A percentile compares a stretch with the other conserved stretches of the same genome.
Evolutionary conservation across 2,888 invertebrate genomes (phyloP).

Genomic region (Pristionchus japonicus): DNA sequence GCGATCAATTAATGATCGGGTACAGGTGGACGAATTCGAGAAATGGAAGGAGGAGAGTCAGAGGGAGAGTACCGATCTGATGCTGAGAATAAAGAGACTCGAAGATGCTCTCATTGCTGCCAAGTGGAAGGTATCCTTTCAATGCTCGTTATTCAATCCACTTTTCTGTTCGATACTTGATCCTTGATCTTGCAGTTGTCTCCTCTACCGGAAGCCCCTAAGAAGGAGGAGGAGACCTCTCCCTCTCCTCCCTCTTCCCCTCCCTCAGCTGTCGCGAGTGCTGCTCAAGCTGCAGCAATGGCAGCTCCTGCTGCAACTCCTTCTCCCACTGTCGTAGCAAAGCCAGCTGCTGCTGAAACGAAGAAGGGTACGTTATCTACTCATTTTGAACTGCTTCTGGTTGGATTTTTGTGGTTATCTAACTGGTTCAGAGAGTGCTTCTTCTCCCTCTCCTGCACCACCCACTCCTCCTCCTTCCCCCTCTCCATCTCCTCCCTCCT

Average conservation of each 20-base stretch:
- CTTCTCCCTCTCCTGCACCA: neutral
- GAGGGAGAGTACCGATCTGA: constrained; percentile 41
- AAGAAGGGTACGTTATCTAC: neutral
- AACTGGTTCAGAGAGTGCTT: neutral
- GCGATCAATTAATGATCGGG: neutral
- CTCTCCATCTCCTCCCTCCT: neutral
- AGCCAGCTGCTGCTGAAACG: neutral
- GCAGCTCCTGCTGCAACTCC: too few species aligned
- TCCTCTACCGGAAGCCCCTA: constrained; percentile 31
- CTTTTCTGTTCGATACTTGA: neutral
- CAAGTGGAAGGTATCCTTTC: constrained; percentile 43
- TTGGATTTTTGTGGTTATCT: neutral
- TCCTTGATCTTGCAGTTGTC: constrained; percentile 36
- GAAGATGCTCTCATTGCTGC: constrained; percentile 43
- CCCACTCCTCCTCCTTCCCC: neutral
- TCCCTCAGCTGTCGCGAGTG: neutral
- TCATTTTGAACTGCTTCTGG: neutral
- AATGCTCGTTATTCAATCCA: neutral
- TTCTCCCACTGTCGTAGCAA: neutral
- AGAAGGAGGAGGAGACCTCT: neutral
- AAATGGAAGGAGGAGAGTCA: constrained; percentile 55
- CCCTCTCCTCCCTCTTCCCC: neutral
- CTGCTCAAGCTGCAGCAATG: too few species aligned
- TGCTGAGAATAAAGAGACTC: constrained; percentile 14
- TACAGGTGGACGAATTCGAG: constrained; percentile 54